Percentiles rank a stretch among this genome's conserved stretches.
Evolutionary conservation across 35 echinoderm and acorn worm genomes (phyloP).

Genomic region (Apostichopus californicus): DNA sequence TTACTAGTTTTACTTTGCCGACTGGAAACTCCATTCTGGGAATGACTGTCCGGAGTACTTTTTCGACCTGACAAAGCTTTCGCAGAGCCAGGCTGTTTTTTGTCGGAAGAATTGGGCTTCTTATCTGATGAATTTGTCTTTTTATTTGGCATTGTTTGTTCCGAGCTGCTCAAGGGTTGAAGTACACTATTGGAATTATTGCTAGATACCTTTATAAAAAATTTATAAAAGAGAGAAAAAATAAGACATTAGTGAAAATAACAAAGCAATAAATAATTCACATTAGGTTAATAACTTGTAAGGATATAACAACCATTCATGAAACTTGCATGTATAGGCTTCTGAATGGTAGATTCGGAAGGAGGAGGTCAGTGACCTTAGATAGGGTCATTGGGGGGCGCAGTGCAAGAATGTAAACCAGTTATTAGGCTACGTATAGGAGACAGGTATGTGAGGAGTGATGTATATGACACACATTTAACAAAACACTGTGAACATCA

Average conservation of each 20-base stretch:
- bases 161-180: slow-evolving; percentile 35
- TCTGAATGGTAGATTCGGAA: too few species aligned
- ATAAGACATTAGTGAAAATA: neutral
- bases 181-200: slow-evolving; percentile 36
- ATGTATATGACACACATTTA: too few species aligned
- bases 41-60: neutral
- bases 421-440: too few species aligned
- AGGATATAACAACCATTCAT: too few species aligned
- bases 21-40: slow-evolving; percentile 31
- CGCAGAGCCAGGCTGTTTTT: slow-evolving; percentile 13
- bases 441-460: too few species aligned
- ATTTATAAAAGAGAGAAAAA: neutral
- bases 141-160: slow-evolving; percentile 48
- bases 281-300: neutral
- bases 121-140: slow-evolving; percentile 35
- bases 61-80: slow-evolving; percentile 14
- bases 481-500: too few species aligned
- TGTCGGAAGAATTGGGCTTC: slow-evolving; percentile 1
- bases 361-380: too few species aligned
- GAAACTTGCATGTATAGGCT: too few species aligned
- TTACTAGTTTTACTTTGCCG: slow-evolving; percentile 3
- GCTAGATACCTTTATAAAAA: neutral
- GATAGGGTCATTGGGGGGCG: neutral
- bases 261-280: neutral
- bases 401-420: neutral